Evolutionary conservation across 1,140 invertebrate species (phyloP).

Genomic region (Habropoda laboriosa): DNA sequence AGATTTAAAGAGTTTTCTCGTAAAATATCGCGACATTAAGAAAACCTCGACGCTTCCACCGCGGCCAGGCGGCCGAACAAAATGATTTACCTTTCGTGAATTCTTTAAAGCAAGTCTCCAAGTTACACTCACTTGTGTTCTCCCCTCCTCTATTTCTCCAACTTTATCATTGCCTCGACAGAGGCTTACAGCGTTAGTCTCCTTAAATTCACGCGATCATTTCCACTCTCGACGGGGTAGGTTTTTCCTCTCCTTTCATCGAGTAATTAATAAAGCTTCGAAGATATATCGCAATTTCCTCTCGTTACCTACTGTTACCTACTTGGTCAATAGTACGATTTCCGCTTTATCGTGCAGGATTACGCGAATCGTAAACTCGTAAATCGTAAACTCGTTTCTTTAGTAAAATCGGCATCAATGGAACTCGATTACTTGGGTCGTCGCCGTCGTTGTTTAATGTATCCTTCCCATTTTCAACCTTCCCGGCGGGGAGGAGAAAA

Average conservation of each 20-base stretch:
- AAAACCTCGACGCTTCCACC: slow-evolving; percentile 70
- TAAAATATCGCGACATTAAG: slow-evolving; percentile 81
- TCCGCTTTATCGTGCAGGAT: neutral
- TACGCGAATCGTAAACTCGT: neutral
- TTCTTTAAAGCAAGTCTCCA: slow-evolving; percentile 68
- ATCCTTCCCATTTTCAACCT: neutral
- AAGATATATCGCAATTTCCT: slow-evolving; percentile 11
- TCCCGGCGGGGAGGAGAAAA: neutral
- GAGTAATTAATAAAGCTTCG: slow-evolving; percentile 38
- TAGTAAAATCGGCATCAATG: neutral
- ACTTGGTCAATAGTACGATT: neutral
- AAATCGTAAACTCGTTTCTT: neutral
- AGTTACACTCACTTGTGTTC: slow-evolving; percentile 60
- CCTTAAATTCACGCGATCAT: slow-evolving; percentile 58
- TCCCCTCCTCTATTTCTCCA: neutral
- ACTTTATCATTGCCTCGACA: slow-evolving; percentile 38
- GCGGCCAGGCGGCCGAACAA: slow-evolving; percentile 55
- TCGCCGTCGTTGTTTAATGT: neutral
- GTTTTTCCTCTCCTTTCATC: slow-evolving; percentile 22
- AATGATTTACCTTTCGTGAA: slow-evolving; percentile 78
- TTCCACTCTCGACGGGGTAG: slow-evolving; percentile 11
- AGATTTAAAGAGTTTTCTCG: slow-evolving; percentile 79
- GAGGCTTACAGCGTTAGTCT: slow-evolving; percentile 47
- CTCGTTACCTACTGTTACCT: neutral
- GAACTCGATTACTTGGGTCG: neutral